These are phyloP conservation scores for Megalops atlanticus DNA, from an alignment of 2,113 vertebrate species.

Conservation along the genomic window DNA sequence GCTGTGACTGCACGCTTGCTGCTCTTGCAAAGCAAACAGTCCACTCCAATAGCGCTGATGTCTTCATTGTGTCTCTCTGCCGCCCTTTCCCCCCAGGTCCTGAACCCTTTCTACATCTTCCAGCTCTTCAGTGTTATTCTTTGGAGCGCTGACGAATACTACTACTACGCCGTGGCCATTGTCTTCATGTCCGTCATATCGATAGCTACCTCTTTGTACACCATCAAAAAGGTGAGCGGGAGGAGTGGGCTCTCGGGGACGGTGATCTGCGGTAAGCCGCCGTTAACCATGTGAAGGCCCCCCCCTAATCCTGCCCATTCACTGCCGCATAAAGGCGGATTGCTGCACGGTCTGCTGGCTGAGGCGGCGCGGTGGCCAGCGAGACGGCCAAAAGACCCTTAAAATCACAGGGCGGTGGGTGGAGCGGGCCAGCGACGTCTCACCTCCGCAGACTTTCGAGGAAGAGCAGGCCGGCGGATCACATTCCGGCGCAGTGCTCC, in stretches of 20 bases:
- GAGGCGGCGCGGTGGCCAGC: no score
- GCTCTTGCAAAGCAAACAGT: neutral
- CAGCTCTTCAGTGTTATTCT: constrained; percentile 97
- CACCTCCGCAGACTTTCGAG: neutral
- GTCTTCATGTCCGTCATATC: constrained; percentile 95
- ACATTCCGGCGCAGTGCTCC: no score
- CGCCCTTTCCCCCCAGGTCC: constrained; percentile 75
- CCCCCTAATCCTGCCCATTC: constrained; percentile 32
- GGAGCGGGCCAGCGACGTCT: neutral
- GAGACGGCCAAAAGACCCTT: neutral
- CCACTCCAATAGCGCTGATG: neutral
- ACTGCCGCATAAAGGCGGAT: constrained; percentile 11
- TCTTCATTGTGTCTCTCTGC: constrained; percentile 12
- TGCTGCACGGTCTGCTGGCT: constrained; percentile 36
- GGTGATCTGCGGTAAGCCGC: constrained; percentile 2
- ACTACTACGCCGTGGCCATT: constrained; percentile 94
- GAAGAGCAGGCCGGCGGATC: neutral
- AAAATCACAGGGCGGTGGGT: neutral
- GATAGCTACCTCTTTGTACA: constrained; percentile 93
- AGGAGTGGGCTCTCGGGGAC: neutral
- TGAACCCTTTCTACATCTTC: constrained; percentile 99
- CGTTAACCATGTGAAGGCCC: neutral
- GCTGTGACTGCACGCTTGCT: neutral
- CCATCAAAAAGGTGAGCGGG: constrained; percentile 89
- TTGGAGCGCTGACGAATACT: constrained; percentile 93